Base-by-base conservation (phyloP, 2,113 vertebrate species). In the Planiliza haematocheilus region DNA sequence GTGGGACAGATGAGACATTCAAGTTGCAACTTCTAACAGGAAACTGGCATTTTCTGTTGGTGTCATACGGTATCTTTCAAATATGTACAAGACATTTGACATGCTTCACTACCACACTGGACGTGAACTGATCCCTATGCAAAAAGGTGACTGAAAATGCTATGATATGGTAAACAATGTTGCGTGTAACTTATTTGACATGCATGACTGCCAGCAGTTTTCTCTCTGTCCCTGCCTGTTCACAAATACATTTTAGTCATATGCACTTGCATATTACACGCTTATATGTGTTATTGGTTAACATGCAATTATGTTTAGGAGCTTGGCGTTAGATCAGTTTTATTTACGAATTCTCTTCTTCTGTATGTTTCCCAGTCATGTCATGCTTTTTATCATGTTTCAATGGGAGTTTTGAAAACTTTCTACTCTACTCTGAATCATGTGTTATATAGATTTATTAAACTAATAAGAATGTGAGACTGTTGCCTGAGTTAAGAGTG, bases 401-500 rank as follows among this genome's bases (percentile, higher is more conserved):
- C 17, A 41, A 45, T 62, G 34, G 45, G 24, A 10, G 37, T 48
- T 64, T 76, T 79, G 34, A 59, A 68, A 46, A 30, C 18, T 20
- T 70, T 74, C n/a, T 42, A 57, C 56, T 52, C 46, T 63, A 18
- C 21, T 66, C n/a, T 58, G 7, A 30, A 42, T 55, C 17, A 39
- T 67, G 42, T 76, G 74, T 73, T 41, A 53, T 53, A 46, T 57
- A 70, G 36, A 21, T n/a, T 77, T 9, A 86, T 76, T 84, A 86
- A 86, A 77, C n/a, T 57, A 21, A 66, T 34, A 18, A 62, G 62
- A 75, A 82, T 77, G 57, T 49, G 20, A 65, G 30, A 79, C 21
- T 59, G 13, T 49, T 5, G 2, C 3, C 24, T 30, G 24, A 30
- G 24, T 3, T 5, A 30, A 5, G 24, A 3, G 24, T 30, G 24